Base-by-base conservation (phyloP, 2,113 vertebrate species). In the Equus quagga region DNA sequence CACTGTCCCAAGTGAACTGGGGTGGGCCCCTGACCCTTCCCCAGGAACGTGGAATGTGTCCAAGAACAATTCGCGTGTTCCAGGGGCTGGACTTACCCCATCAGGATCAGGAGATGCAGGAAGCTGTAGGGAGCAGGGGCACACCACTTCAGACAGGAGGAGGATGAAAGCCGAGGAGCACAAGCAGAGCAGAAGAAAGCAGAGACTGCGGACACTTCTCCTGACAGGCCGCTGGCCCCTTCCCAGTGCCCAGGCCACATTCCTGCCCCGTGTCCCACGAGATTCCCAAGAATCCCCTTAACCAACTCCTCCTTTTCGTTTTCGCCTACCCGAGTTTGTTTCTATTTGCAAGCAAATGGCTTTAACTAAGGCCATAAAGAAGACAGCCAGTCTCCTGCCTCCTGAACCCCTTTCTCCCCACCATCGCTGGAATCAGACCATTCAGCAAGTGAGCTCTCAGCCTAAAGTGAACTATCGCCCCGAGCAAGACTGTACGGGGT, bases 121-220 rank as follows among this genome's bases (percentile, higher is more conserved):
- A 46, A 23, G 44, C 31, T 3, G 0, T 1, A 5, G 15, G 10
- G 6, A 46, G 11, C 46, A 44, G 44, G 9, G 13, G 1, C 13
- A 6, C 15, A 44, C 9, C 17, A 0, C 21, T 31, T 21, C 31
- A 23, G 58, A 84, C 9, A 2, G 81, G 28, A 44, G 9, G n/a
- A 76, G 14, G n/a, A 11, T 0, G 17, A 8, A n/a, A 11, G 23
- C 13, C 0, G 1, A 4, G 0, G 23, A 1, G 15, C 54, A 0
- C 3, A 3, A 6, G 49, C n/a, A 31, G 18, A 26, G n/a, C 5
- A 1, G 36, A 19, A 1, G 5, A 12, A 12, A 1, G 21, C 2
- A 41, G 72, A 15, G 14, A 19, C 11, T 0, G 10, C 0, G 0
- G 8, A 0, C 56, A 15, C 23, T 12, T n/a, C 49, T 33, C 31